phyloP scores from a whole-genome alignment of 2,797 vertebrate genomes.

The Momotus momota region DNA sequence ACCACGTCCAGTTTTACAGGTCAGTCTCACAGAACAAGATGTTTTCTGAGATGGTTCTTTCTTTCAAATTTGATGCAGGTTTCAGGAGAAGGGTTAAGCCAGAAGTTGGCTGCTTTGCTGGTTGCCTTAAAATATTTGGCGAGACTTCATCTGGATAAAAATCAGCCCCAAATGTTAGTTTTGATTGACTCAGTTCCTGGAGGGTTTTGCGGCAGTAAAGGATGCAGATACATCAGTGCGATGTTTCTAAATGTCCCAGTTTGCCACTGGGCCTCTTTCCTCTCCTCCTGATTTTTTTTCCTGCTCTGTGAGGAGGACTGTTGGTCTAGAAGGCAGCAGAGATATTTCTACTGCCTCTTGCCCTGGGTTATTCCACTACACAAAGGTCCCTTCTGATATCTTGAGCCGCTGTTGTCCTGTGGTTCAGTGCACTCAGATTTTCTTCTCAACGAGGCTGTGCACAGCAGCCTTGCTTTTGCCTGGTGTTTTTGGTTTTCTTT shows the following conservation, averaged over 20 bases:
- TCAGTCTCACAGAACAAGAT: neutral
- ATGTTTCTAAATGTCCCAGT: constrained; percentile 51
- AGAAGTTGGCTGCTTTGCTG: neutral
- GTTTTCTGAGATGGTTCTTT: neutral
- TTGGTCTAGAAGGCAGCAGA: neutral
- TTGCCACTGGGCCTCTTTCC: constrained; percentile 17
- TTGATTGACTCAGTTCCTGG: constrained; percentile 44
- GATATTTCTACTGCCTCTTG: constrained; percentile 18
- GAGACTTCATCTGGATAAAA: constrained; percentile 57
- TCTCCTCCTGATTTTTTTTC: neutral
- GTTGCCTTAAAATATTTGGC: constrained; percentile 28
- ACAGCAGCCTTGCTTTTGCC: neutral
- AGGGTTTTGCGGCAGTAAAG: neutral
- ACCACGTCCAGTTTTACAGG: neutral
- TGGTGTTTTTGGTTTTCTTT: neutral
- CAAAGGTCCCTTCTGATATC: neutral
- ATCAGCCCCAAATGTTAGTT: constrained; percentile 31
- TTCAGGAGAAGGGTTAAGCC: constrained; percentile 25
- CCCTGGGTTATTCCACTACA: neutral
- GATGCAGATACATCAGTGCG: neutral
- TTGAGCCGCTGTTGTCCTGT: neutral
- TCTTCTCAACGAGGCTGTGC: fast-evolving
- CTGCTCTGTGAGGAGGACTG: neutral
- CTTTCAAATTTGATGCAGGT: neutral
- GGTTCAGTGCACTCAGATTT: neutral